Base-by-base conservation (phyloP, 1,140 invertebrate species). In the Nephila pilipes region DNA sequence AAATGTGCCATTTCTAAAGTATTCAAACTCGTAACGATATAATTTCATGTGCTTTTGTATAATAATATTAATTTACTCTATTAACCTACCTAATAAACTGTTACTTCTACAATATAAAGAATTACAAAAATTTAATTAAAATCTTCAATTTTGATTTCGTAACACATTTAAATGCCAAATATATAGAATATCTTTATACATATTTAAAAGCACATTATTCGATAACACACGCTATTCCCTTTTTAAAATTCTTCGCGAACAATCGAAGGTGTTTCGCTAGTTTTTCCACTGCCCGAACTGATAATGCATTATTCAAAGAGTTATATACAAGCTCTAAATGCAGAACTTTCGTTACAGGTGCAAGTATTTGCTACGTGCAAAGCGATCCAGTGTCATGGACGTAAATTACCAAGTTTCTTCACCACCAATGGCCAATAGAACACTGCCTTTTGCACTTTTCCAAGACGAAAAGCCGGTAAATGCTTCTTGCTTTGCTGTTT, bases 341-440 rank as follows among this genome's bases (percentile, higher is more conserved):
- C 29, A 60, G 18, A 87, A 36, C n/a, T 87, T 60, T 60, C 55
- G 10, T 60, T 20, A 60, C 85, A 58, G 29, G 81, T 57, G 81
- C 81, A 57, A 8, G 2, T 87, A 36, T 36, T 58, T 63, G 32
- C 16, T 60, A n/a, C 36, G 46, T 60, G 58, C 85, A 87, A 58
- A 36, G 85, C 55, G 57, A 58, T 60, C 32, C 54, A 85, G 29
- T 85, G 85, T 87, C 85, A 87, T 87, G 85, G 85, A 87, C 57
- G 85, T 36, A 12, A 87, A 36, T 83, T 83, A 22, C 22, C n/a
- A 46, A 54, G 81, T 83, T 75, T 32, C 69, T 18, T 29, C 69
- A 75, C 18, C 69, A 32, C 12, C 3, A 54, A 83, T 25, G 22
- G 54, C 55, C 20, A 25, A 16, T 55, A 46, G 46, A 83, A 83